phyloP scores from a whole-genome alignment of 2,113 vertebrate genomes.

The Bos taurus region DNA sequence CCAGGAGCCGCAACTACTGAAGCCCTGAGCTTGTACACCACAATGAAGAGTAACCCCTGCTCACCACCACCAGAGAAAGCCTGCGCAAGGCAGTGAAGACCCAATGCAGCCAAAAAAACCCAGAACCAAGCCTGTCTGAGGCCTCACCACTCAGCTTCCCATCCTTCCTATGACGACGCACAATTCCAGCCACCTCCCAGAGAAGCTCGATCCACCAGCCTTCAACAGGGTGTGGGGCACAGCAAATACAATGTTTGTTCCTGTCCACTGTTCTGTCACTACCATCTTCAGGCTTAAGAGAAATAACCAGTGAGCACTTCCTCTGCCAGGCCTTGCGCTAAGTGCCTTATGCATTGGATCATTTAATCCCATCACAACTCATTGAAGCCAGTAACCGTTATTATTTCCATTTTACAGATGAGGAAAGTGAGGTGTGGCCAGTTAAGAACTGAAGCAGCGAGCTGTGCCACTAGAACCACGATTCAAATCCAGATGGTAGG shows the following conservation, averaged over 20 bases:
- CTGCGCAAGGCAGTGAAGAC: not conserved
- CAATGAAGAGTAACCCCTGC: not conserved
- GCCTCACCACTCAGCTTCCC: not conserved
- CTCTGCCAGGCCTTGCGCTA: not conserved
- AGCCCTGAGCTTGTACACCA: not conserved
- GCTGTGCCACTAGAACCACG: not conserved
- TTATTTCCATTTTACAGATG: not conserved
- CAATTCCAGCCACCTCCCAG: not conserved
- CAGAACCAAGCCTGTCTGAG: not conserved
- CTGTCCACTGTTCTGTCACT: not conserved
- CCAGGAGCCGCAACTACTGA: not conserved
- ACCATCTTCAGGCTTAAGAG: not conserved
- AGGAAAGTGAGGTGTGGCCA: not conserved
- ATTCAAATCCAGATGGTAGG: not conserved
- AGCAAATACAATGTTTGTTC: not conserved
- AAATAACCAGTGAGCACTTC: not conserved
- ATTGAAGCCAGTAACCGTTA: not conserved
- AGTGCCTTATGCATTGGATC: not conserved
- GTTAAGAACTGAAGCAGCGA: not conserved
- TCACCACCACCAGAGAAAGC: not conserved
- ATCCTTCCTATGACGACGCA: not conserved
- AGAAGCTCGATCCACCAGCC: not conserved
- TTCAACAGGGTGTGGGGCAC: not conserved
- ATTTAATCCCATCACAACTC: not conserved
- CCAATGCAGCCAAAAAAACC: not conserved